Evolutionary conservation across 2,888 invertebrate genomes (phyloP).

Genomic region (Griposia aprilina): DNA sequence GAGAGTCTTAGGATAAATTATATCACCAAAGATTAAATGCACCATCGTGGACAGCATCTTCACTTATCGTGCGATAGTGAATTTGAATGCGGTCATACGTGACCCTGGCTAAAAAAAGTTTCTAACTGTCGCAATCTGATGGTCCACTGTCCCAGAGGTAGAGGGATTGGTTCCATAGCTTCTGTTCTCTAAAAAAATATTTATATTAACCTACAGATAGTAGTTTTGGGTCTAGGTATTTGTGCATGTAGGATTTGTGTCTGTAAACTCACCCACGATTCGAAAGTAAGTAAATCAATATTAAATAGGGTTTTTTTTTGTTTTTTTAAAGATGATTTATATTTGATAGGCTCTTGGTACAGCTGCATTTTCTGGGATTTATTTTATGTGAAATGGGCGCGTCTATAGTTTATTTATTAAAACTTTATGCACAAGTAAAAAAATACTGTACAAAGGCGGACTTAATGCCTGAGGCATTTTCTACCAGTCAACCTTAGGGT

Average conservation of each 20-base stretch:
- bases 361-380: background rate
- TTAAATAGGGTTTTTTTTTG: background rate
- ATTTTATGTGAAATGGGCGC: background rate
- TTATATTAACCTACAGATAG: background rate
- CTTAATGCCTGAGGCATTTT: no score
- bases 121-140: no score
- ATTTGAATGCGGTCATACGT: background rate
- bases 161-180: no score
- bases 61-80: background rate
- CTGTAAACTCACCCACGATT: background rate
- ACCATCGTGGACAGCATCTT: background rate
- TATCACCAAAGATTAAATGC: background rate
- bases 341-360: background rate
- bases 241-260: background rate
- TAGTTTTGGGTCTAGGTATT: background rate
- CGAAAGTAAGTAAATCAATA: background rate
- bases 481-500: no score
- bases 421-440: no score
- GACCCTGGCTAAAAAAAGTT: no score
- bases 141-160: background rate
- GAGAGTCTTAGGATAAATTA: background rate
- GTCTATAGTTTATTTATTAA: no score
- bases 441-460: no score
- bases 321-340: background rate
- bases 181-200: background rate